Percentiles rank a stretch among this genome's conserved stretches.
Conservation (phyloP, 2,888 invertebrate genomes). For the Ceriagrion tenellum region DNA sequence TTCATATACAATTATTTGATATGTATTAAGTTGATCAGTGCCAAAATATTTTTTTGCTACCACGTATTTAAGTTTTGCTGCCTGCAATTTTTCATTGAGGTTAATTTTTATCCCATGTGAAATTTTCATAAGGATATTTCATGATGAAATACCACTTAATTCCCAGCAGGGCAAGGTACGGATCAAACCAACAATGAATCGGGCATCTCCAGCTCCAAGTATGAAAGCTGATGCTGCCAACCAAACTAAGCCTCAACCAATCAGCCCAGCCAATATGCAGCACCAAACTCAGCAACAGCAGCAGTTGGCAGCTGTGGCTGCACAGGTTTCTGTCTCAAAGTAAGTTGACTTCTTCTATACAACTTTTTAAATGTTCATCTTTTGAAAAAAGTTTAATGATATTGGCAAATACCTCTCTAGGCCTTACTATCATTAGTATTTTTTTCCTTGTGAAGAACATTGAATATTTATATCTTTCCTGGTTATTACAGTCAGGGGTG, state of each 20-base stretch:
- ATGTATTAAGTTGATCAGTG: no score
- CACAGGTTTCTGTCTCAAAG: constrained; percentile 35
- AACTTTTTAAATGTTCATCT: no score
- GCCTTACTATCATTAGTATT: no score
- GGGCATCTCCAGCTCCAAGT: constrained; percentile 85
- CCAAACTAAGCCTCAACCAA: constrained; percentile 80
- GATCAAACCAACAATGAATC: constrained; percentile 84
- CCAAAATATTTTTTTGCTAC: no score
- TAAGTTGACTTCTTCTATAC: not conserved
- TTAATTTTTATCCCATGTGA: not conserved
- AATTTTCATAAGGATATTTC: not conserved
- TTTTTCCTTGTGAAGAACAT: no score
- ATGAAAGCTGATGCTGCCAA: constrained; percentile 87
- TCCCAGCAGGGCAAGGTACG: constrained; percentile 80
- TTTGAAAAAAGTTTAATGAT: no score
- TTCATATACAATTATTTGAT: no score
- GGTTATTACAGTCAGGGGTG: no score
- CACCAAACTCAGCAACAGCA: constrained; percentile 73
- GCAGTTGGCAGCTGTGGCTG: constrained; percentile 71
- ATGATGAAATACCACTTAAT: not conserved
- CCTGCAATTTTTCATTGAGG: no score
- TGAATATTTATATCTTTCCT: no score
- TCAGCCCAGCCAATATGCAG: constrained; percentile 70
- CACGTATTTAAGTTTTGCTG: no score
- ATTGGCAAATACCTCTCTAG: no score